These are phyloP conservation scores for Mimas tiliae DNA, from an alignment of 2,888 invertebrate species.

Conservation along the genomic window DNA sequence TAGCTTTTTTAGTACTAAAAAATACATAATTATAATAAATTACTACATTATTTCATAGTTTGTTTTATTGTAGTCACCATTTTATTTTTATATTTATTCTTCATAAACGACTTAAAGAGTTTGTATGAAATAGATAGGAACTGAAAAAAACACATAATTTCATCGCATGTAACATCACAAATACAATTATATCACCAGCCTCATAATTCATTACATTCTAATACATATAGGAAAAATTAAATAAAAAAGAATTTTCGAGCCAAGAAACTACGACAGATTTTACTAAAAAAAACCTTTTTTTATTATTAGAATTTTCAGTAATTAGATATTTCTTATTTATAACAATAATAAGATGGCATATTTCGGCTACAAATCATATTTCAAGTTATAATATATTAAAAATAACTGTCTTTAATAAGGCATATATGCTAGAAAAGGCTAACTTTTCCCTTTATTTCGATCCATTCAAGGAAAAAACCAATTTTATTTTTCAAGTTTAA, in stretches of 20 bases:
- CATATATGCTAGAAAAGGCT: neutral
- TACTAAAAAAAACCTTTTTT: neutral
- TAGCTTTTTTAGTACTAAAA: no score
- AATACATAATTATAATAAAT: no score
- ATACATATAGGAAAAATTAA: neutral
- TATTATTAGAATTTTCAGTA: neutral
- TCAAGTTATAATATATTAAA: neutral
- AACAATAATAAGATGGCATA: neutral
- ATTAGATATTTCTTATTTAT: neutral
- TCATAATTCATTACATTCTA: neutral
- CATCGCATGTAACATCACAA: neutral
- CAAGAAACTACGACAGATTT: neutral
- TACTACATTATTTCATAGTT: no score
- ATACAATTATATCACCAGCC: slow-evolving; percentile 5
- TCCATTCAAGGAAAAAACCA: neutral
- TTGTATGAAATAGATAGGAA: neutral
- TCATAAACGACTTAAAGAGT: no score
- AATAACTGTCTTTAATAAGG: neutral
- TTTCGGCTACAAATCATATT: neutral
- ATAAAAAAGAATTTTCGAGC: neutral
- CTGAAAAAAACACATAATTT: neutral
- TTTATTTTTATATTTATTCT: no score
- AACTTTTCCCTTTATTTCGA: neutral
- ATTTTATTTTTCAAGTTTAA: neutral
- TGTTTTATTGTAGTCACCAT: no score